phyloP scores from a whole-genome alignment of 2,888 invertebrate genomes.

The Drosophila atripex region DNA sequence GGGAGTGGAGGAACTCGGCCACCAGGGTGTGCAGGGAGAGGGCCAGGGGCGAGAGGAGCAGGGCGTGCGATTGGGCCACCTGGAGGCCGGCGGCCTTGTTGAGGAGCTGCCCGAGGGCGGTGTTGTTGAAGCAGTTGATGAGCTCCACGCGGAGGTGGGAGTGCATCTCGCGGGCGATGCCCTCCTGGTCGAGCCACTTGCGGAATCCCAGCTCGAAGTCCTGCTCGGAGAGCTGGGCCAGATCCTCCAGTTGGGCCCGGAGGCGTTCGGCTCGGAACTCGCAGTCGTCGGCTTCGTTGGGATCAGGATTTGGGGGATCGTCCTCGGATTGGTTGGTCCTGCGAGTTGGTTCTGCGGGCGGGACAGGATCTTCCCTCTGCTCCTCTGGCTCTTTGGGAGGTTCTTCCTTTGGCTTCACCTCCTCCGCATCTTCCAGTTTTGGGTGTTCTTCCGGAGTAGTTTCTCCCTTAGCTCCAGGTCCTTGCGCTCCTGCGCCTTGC shows the following conservation, averaged over 20 bases:
- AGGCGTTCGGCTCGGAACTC: slow-evolving; percentile 5
- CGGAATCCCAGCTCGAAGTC: slow-evolving; percentile 82
- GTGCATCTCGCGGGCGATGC: slow-evolving; percentile 79
- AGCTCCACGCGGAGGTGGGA: slow-evolving; percentile 81
- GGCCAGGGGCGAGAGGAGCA: slow-evolving; percentile 75
- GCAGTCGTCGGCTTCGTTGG: neutral
- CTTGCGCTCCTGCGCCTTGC: neutral
- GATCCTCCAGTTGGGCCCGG: slow-evolving; percentile 68
- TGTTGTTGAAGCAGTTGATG: slow-evolving; percentile 81
- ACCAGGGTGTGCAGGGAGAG: slow-evolving; percentile 82
- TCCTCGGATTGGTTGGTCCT: neutral
- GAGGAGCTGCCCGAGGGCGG: slow-evolving; percentile 70
- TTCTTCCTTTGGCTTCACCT: neutral
- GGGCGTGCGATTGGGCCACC: slow-evolving; percentile 18
- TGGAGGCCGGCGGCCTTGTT: slow-evolving; percentile 35
- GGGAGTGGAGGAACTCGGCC: slow-evolving; percentile 82
- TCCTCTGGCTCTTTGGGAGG: too few relatives aligned
- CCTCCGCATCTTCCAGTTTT: neutral
- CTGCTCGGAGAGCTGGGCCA: slow-evolving; percentile 78
- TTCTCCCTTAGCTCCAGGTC: too few relatives aligned
- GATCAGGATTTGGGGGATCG: neutral
- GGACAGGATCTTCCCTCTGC: too few relatives aligned
- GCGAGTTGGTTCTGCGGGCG: neutral
- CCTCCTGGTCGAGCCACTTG: slow-evolving; percentile 82
- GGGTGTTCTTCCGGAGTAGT: neutral